A percentile compares a stretch with the other conserved stretches of the same genome.
Evolutionary conservation across 2,888 invertebrate genomes (phyloP).

Genomic region (Luperina nickerlii): DNA sequence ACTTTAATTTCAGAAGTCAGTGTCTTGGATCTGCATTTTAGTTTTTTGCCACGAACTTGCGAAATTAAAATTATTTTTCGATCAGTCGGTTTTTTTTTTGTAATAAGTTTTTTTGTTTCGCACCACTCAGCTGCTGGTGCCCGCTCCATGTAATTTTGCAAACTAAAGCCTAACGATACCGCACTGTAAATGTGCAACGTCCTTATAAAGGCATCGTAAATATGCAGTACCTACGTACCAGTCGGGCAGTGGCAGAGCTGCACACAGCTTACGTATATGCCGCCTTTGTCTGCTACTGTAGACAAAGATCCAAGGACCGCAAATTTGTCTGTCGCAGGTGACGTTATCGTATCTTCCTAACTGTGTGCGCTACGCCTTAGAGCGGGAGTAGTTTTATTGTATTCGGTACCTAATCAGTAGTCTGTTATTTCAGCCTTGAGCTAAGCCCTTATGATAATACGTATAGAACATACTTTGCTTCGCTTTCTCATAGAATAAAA

Average conservation of each 20-base stretch:
- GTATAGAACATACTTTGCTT: neutral
- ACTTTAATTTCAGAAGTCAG: neutral
- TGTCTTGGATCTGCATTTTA: too few species aligned
- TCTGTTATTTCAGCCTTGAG: slow-evolving; percentile 31
- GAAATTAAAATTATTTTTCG: too few species aligned
- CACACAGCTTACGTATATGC: neutral
- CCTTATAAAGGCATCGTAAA: neutral
- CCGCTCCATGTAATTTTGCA: neutral
- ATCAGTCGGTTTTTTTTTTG: too few species aligned
- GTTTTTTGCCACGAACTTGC: neutral
- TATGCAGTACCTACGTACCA: neutral
- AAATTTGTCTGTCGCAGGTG: neutral
- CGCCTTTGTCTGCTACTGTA: neutral
- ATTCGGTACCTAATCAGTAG: slow-evolving; percentile 23
- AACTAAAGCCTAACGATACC: neutral
- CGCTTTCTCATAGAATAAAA: slow-evolving; percentile 4
- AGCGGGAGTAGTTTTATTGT: slow-evolving; percentile 11
- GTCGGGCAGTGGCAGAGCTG: rapidly evolving
- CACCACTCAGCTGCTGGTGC: neutral
- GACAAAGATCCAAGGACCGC: neutral
- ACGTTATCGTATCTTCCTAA: neutral
- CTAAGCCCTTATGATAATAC: neutral
- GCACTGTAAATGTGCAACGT: neutral
- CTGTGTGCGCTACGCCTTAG: slow-evolving; percentile 12
- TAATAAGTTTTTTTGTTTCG: neutral